Base-by-base conservation (phyloP, 2,888 invertebrate genomes). In the Drosophila paramelanica region DNA sequence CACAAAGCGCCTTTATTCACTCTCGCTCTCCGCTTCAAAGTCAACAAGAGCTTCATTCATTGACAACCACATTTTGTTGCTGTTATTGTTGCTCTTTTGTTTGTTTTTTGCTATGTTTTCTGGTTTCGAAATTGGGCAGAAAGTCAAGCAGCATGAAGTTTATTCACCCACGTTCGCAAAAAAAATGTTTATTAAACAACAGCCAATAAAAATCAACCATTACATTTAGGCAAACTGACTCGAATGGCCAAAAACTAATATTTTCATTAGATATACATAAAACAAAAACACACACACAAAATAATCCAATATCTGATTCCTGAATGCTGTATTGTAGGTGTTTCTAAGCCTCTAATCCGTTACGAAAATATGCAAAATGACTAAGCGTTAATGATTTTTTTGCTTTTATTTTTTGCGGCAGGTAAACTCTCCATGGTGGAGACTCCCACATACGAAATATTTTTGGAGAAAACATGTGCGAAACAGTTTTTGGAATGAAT, bases 91-190 rank as follows among this genome's bases (percentile, higher is more conserved):
- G 31, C 51, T 39, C n/a, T 72, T 65, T 42, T 38, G 41, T 14
- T 51, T 14, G 20, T 55, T 27, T 56, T 36, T 33, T 33, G 33
- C 33, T 33, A 33, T 58, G 49, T 53, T 67, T 67, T 57, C 42
- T 20, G 23, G 20, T 14, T 65, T 73, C 23, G 17, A 38, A 66
- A 64, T 64, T 59, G 57, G 50, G 33, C 62, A 58, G 65, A 67
- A 50, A 62, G 43, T 73, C 66, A 76, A 61, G 39, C 66, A 59
- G 58, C 79, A 57, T 77, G 66, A 83, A 85, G 83, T 87, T 83
- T 87, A 77, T 83, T 87, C 83, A 83, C 85, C 88, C 88, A 83
- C 82, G 79, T 81, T 60, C 46, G 17, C 74, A 47, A 86, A 74
- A 76, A 41, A 38, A 8, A 67, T 38, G 57, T 60, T 39, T 50